Evolutionary conservation across 2,888 invertebrate genomes (phyloP).

Genomic region (Dasysyrphus albostriatus): DNA sequence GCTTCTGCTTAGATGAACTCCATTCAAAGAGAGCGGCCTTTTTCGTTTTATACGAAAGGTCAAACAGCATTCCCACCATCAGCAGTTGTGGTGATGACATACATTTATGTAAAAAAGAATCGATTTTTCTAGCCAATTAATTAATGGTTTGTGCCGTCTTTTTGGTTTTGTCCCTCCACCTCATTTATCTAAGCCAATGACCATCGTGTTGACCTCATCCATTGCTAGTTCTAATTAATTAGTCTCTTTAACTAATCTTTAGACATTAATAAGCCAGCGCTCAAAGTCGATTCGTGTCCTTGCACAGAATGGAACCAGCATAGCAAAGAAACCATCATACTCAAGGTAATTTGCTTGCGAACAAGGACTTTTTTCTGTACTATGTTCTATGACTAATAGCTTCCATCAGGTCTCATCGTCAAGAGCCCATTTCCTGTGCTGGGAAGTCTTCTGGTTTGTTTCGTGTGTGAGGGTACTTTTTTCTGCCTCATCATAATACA

Average conservation of each 20-base stretch:
- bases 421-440: constrained; percentile 49
- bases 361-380: constrained; percentile 29
- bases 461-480: constrained; percentile 21
- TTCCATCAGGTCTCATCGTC: constrained; percentile 12
- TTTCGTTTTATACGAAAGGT: constrained; percentile 49
- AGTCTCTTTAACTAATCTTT: constrained; percentile 64
- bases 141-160: constrained; percentile 39
- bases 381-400: constrained; percentile 53
- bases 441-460: neutral
- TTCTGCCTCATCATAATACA: constrained; percentile 20
- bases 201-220: constrained; percentile 49
- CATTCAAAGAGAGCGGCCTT: constrained; percentile 35
- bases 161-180: neutral
- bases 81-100: constrained; percentile 2
- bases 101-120: constrained; percentile 27
- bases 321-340: neutral
- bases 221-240: constrained; percentile 65
- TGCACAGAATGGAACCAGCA: constrained; percentile 1
- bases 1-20: constrained; percentile 24
- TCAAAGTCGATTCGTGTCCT: constrained; percentile 42
- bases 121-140: constrained; percentile 66
- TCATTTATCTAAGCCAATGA: neutral
- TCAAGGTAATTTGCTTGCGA: constrained; percentile 39
- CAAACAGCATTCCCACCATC: constrained; percentile 47
- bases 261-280: constrained; percentile 62